Percentiles rank a stretch among this genome's conserved stretches.
These are phyloP conservation scores for Brenthis hecate DNA, from an alignment of 2,888 invertebrate genomes.

Conservation along the genomic window DNA sequence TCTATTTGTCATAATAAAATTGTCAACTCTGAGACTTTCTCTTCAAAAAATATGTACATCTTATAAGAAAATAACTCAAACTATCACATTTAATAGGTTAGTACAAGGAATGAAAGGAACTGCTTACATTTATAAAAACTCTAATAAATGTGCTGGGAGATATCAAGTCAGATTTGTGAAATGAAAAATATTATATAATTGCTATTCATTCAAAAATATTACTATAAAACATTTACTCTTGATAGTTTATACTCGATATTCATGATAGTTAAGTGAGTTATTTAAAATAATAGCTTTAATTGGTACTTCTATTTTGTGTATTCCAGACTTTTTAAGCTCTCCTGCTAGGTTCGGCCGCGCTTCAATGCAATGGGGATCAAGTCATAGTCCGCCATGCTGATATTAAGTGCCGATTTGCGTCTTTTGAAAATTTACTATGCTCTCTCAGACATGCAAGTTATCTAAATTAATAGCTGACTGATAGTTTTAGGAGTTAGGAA, in stretches of 20 bases:
- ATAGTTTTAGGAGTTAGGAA: neutral
- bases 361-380: too few relatives aligned
- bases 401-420: too few relatives aligned
- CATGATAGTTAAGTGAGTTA: neutral
- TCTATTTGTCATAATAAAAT: constrained; percentile 4
- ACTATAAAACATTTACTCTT: neutral
- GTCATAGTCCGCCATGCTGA: too few relatives aligned
- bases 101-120: constrained; percentile 7
- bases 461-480: too few relatives aligned
- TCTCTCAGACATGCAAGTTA: too few relatives aligned
- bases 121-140: constrained; percentile 7
- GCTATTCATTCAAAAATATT: constrained; percentile 3
- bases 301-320: too few relatives aligned
- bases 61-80: neutral
- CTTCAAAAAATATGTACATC: constrained; percentile 6
- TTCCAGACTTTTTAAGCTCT: too few relatives aligned
- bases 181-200: constrained; percentile 8
- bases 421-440: too few relatives aligned
- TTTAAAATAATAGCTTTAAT: neutral
- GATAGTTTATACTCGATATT: neutral
- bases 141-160: neutral
- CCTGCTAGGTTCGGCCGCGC: too few relatives aligned
- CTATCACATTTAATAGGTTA: constrained; percentile 11
- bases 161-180: constrained; percentile 5
- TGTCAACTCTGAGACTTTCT: constrained; percentile 7